Evolutionary conservation across 2,888 invertebrate genomes (phyloP).

Genomic region (Teleiodes luculella): DNA sequence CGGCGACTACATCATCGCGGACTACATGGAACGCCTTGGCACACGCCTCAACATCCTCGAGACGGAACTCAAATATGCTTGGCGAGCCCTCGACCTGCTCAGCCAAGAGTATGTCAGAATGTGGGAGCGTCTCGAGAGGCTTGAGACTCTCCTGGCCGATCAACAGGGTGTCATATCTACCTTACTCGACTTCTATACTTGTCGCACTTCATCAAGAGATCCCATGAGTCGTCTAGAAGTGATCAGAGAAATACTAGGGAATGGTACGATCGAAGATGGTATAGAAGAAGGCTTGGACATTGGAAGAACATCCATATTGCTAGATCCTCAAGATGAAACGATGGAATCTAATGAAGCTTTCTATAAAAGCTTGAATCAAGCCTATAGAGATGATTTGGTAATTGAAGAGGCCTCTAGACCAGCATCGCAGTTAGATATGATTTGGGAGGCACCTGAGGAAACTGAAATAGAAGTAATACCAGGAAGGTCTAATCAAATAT

Average conservation of each 20-base stretch:
- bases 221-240: constrained; percentile 77
- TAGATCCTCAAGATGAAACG: constrained; percentile 66
- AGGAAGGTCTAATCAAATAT: constrained; percentile 81
- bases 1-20: constrained; percentile 89
- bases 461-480: constrained; percentile 78
- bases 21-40: constrained; percentile 94
- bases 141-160: constrained; percentile 91
- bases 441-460: constrained; percentile 91
- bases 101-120: constrained; percentile 96
- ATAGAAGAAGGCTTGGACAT: constrained; percentile 82
- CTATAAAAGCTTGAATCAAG: constrained; percentile 91
- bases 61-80: constrained; percentile 94
- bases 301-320: constrained; percentile 59
- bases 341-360: constrained; percentile 92
- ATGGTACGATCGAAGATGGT: constrained; percentile 82
- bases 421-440: constrained; percentile 88
- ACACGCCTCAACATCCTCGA: constrained; percentile 92
- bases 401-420: constrained; percentile 81
- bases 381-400: constrained; percentile 89
- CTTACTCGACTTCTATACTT: constrained; percentile 87
- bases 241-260: constrained; percentile 82
- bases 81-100: constrained; percentile 93
- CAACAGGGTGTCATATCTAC: constrained; percentile 95
- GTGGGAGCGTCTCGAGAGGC: constrained; percentile 94
- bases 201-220: constrained; percentile 73